Base-by-base conservation (phyloP, 1,140 invertebrate species). In the Tetraneura akinire region DNA sequence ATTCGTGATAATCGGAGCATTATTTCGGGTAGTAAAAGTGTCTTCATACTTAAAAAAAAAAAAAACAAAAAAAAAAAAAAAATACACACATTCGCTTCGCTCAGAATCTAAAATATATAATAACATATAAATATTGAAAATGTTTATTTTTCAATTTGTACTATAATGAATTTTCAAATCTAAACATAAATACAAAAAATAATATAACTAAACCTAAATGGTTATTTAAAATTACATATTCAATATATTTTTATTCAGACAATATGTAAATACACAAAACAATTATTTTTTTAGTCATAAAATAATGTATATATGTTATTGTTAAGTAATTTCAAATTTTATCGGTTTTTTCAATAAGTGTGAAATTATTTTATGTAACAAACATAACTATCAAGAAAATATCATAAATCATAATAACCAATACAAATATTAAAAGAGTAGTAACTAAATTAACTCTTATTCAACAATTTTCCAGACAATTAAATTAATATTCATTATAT, bases 281-380 rank as follows among this genome's bases (percentile, higher is more conserved):
- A 51, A 49, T 32, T 51, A 51, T 5, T 71, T 51, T 57, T 18
- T 29, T n/a, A 51, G 47, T 51, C 47, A 16, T 32, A 71, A 71
- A 51, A 68, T 16, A 18, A 51, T 71, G 37, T 71, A 29, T 71
- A 29, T 51, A 3, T 16, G 26, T 29, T 51, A 49, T 29, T 21
- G 47, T 3, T 23, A 1, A 71, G 11, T 26, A 71, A 11, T 16
- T 71, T 29, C 16, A 1, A 18, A 29, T 49, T 49, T 71, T 71
- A 51, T 49, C 45, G 68, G n/a, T 23, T 26, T 71, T 51, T 71
- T 51, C 23, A 51, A 71, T 70, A 29, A 51, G 47, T 71, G 45
- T 71, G 51, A 51, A 71, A 71, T 29, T 51, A 32, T 71, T 49
- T 51, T 51, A 14, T 62, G 18, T 32, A 9, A 29, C 26, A 71